These are phyloP conservation scores for Tenthredo scrophulariae DNA, from an alignment of 2,888 invertebrate species.

Conservation along the genomic window DNA sequence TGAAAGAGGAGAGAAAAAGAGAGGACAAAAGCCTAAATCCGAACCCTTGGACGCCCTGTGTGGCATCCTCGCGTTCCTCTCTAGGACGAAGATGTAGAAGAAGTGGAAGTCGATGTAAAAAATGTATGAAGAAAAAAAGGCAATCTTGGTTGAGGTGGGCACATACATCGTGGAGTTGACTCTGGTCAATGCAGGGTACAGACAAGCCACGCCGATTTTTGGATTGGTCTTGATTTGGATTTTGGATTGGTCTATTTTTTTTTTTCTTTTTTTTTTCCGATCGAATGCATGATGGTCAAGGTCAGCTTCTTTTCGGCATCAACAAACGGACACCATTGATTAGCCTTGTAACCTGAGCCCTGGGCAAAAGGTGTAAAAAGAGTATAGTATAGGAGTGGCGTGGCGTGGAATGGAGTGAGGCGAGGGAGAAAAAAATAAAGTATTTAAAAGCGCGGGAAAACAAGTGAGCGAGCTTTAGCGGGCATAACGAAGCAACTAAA, in stretches of 20 bases:
- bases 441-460: slow-evolving; percentile 45
- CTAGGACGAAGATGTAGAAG: slow-evolving; percentile 28
- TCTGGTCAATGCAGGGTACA: not conserved
- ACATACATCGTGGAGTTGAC: not conserved
- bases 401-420: not conserved
- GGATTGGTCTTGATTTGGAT: not conserved
- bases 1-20: not conserved
- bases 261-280: not conserved
- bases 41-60: slow-evolving; percentile 46
- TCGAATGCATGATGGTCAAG: slow-evolving; percentile 22
- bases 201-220: not conserved
- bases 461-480: slow-evolving; percentile 37
- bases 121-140: not conserved
- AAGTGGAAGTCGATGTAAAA: slow-evolving; percentile 23
- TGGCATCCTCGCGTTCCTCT: slow-evolving; percentile 40
- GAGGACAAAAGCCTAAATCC: slow-evolving; percentile 36
- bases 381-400: not conserved
- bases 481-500: slow-evolving; percentile 23
- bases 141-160: not conserved
- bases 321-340: slow-evolving; percentile 37
- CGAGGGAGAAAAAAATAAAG: not conserved
- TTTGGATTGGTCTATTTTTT: not conserved
- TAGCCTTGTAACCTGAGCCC: slow-evolving; percentile 36
- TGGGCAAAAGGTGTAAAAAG: not conserved
- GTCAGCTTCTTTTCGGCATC: not conserved